Evolutionary conservation across 2,888 invertebrate genomes (phyloP).

Genomic region (Drosophila diplacantha): DNA sequence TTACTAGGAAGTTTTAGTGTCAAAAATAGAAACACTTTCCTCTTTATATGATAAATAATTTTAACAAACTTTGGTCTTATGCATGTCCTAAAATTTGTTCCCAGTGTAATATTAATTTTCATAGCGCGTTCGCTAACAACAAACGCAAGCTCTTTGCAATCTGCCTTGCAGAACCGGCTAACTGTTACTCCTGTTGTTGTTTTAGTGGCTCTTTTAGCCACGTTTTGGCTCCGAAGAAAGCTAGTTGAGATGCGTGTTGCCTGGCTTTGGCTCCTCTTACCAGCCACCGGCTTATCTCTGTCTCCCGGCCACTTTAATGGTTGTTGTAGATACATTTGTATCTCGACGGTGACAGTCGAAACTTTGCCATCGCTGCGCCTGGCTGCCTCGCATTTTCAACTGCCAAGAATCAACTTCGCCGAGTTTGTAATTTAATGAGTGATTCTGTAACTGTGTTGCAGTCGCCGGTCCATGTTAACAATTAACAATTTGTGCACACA

Average conservation of each 20-base stretch:
- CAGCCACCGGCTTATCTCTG: conserved; percentile 58
- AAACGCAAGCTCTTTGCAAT: conserved; percentile 45
- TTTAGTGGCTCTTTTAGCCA: conserved; percentile 22
- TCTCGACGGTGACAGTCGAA: conserved; percentile 49
- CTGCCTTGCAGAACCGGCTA: conserved; percentile 68
- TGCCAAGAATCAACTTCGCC: conserved; percentile 15
- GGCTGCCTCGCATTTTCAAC: conserved; percentile 24
- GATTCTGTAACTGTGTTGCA: conserved; percentile 55
- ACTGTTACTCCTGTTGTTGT: conserved; percentile 48
- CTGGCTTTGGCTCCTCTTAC: conserved; percentile 14
- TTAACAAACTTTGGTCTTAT: too few relatives aligned
- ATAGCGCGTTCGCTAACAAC: conserved; percentile 54
- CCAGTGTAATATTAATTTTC: conserved; percentile 42
- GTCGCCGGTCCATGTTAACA: conserved; percentile 44
- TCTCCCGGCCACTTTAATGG: conserved; percentile 28
- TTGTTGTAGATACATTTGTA: conserved; percentile 56
- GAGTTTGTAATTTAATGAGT: conserved; percentile 40
- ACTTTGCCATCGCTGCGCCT: conserved; percentile 45
- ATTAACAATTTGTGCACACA: conserved; percentile 53
- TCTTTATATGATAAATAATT: too few relatives aligned
- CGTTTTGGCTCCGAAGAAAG: conserved; percentile 28
- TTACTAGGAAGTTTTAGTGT: too few relatives aligned
- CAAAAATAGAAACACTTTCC: too few relatives aligned
- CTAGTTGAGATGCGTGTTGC: conserved; percentile 25
- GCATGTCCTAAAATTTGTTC: conserved; percentile 1